Evolutionary conservation across 2,113 vertebrate species (phyloP).

Genomic region (Corythoichthys intestinalis): DNA sequence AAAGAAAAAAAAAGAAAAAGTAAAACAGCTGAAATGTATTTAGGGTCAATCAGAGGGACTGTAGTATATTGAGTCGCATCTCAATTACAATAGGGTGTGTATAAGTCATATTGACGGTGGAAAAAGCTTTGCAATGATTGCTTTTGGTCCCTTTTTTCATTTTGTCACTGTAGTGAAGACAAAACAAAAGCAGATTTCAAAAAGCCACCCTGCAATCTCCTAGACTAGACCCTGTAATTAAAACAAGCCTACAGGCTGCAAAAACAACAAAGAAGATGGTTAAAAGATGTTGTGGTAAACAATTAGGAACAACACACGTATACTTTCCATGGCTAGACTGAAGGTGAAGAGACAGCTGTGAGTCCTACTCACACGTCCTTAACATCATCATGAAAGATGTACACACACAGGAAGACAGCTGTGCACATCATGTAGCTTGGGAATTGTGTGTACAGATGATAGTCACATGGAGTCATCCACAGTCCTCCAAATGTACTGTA

Average conservation of each 20-base stretch:
- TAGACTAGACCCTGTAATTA: conserved; percentile 48
- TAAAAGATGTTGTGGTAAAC: conserved; percentile 68
- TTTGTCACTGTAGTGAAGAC: not conserved
- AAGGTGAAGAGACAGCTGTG: conserved; percentile 40
- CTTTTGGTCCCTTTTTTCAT: not conserved
- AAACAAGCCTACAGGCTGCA: conserved; percentile 41
- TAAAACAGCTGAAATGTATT: not conserved
- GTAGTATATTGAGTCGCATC: not conserved
- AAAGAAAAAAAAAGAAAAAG: not conserved
- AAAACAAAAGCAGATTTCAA: conserved; percentile 23
- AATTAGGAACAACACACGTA: conserved; percentile 49
- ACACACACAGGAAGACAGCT: conserved; percentile 65
- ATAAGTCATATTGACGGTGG: not conserved
- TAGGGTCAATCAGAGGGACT: not conserved
- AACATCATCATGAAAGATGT: conserved; percentile 47
- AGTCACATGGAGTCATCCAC: conserved; percentile 35
- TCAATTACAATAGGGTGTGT: not conserved
- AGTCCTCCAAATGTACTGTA: conserved; percentile 4
- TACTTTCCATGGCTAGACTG: conserved; percentile 22
- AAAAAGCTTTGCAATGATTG: not conserved
- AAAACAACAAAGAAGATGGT: conserved; percentile 48
- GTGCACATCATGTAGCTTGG: conserved; percentile 57
- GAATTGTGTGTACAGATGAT: conserved; percentile 43
- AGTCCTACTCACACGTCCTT: conserved; percentile 16
- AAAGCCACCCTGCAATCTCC: not conserved